phyloP scores from a whole-genome alignment of 2,113 vertebrate genomes.

The Brachionichthys hirsutus region DNA sequence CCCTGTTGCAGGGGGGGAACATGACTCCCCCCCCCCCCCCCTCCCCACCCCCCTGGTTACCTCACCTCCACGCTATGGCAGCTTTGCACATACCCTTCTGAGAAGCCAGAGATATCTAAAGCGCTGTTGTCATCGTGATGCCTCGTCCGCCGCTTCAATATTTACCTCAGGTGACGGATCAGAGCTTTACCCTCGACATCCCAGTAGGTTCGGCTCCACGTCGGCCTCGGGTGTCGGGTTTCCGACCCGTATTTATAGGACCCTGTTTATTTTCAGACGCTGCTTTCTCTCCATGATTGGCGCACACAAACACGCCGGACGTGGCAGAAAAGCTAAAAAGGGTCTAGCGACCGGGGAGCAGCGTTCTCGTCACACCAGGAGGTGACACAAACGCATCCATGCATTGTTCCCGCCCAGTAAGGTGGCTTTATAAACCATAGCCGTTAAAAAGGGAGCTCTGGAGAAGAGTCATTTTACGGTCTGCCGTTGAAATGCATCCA shows the following conservation, averaged over 20 bases:
- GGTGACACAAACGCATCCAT: neutral
- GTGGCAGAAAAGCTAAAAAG: conserved; percentile 72
- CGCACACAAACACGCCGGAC: conserved; percentile 61
- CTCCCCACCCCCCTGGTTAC: conserved; percentile 30
- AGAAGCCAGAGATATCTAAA: conserved; percentile 35
- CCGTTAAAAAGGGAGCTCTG: too few species aligned
- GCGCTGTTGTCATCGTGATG: conserved; percentile 45
- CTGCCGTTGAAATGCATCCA: too few species aligned
- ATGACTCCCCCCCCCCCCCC: conserved; percentile 40
- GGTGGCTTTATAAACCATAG: neutral
- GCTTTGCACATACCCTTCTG: conserved; percentile 28
- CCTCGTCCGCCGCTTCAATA: conserved; percentile 35
- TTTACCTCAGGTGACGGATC: conserved; percentile 58
- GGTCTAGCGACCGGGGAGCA: conserved; percentile 50
- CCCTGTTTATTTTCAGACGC: conserved; percentile 73
- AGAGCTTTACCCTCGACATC: conserved; percentile 53
- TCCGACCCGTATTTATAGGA: conserved; percentile 68
- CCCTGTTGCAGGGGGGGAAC: conserved; percentile 44
- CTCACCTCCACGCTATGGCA: conserved; percentile 59
- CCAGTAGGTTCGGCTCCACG: conserved; percentile 38
- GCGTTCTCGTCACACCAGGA: conserved; percentile 35
- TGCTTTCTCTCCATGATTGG: conserved; percentile 46
- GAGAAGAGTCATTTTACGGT: too few species aligned
- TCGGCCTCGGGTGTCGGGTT: conserved; percentile 65
- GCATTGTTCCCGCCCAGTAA: neutral